Conservation (phyloP, 1,140 invertebrate genomes). For the Polypedilum vanderplanki region DNA sequence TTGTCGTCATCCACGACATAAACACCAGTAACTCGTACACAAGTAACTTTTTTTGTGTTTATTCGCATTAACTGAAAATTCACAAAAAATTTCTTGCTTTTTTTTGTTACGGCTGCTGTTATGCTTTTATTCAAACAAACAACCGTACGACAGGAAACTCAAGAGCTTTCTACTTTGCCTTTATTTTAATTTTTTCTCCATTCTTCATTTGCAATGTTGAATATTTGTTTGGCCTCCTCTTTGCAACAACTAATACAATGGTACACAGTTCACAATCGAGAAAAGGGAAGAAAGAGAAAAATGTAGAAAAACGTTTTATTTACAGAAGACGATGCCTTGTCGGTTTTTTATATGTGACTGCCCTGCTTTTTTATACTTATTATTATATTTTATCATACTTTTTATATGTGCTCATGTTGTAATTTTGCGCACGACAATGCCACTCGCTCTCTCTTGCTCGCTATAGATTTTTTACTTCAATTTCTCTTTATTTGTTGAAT, state of each 20-base stretch:
- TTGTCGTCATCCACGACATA: too few relatives aligned
- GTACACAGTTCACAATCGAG: neutral
- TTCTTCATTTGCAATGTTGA: slow-evolving; percentile 12
- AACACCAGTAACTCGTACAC: too few relatives aligned
- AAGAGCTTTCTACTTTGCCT: slow-evolving; percentile 17
- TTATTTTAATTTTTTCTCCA: neutral
- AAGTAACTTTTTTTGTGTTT: too few relatives aligned
- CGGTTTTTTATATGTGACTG: neutral
- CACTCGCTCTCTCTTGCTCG: neutral
- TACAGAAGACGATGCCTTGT: neutral
- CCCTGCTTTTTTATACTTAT: slow-evolving; percentile 2
- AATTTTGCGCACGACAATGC: slow-evolving; percentile 4
- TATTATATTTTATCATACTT: slow-evolving; percentile 20
- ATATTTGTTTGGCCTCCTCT: neutral
- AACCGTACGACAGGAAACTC: neutral
- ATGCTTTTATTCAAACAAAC: too few relatives aligned
- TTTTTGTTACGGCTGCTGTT: too few relatives aligned
- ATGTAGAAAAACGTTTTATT: neutral
- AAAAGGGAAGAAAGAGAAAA: neutral
- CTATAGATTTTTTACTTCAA: neutral
- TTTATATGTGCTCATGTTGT: slow-evolving; percentile 4
- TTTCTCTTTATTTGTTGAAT: slow-evolving; percentile 6
- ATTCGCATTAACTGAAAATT: too few relatives aligned
- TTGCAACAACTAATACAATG: neutral
- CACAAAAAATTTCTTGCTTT: too few relatives aligned